Conservation (phyloP, 2,888 invertebrate species). For the Mongoloraphidia duomilia region DNA sequence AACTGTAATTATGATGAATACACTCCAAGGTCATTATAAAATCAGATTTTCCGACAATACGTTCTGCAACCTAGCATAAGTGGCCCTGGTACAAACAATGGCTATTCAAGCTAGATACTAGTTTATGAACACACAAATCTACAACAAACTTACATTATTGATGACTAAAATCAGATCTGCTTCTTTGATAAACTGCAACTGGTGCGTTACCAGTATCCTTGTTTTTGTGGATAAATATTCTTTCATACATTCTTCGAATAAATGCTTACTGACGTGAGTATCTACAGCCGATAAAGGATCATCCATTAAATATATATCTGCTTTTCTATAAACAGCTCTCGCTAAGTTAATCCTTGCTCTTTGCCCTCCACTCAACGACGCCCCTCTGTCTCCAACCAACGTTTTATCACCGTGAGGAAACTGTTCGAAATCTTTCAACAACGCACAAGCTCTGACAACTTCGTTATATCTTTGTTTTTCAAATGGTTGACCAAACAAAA, state of each 20-base stretch:
- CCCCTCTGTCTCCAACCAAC: slow-evolving; percentile 63
- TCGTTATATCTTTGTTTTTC: slow-evolving; percentile 33
- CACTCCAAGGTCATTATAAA: background rate
- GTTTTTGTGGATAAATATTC: slow-evolving; percentile 42
- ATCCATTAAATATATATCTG: slow-evolving; percentile 63
- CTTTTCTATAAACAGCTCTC: slow-evolving; percentile 61
- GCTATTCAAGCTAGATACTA: background rate
- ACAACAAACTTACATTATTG: slow-evolving; percentile 39
- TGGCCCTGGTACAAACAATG: too few relatives aligned
- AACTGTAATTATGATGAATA: too few relatives aligned
- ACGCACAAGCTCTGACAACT: slow-evolving; percentile 45
- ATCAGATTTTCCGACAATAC: background rate
- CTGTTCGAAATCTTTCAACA: slow-evolving; percentile 51
- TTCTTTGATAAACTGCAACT: slow-evolving; percentile 59
- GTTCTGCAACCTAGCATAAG: background rate
- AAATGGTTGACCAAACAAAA: slow-evolving; percentile 57
- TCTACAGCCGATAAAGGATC: slow-evolving; percentile 73
- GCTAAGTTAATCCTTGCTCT: slow-evolving; percentile 65
- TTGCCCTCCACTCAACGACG: slow-evolving; percentile 67
- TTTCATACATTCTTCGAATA: slow-evolving; percentile 59
- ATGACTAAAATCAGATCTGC: slow-evolving; percentile 50
- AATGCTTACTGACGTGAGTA: slow-evolving; percentile 55
- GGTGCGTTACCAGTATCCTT: slow-evolving; percentile 69
- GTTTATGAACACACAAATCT: slow-evolving; percentile 1
- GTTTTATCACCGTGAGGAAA: slow-evolving; percentile 59